Evolutionary conservation across 2,888 invertebrate genomes (phyloP).

Genomic region (Apoda limacodes): DNA sequence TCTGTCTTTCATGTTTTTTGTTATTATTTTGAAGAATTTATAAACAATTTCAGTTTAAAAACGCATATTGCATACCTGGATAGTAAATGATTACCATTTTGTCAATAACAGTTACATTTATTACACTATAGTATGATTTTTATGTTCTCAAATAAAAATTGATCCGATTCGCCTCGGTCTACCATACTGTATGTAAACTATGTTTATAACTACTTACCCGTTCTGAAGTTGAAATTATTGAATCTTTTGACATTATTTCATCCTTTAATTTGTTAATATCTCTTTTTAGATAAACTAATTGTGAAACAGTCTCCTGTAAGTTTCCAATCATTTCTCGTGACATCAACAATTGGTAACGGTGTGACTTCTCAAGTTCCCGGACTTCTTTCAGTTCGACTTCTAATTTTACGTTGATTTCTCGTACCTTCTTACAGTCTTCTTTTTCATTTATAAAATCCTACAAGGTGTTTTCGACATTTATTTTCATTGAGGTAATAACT

Average conservation of each 20-base stretch:
- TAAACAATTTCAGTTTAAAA: too few relatives aligned
- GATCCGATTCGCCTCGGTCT: too few relatives aligned
- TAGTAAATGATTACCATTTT: too few relatives aligned
- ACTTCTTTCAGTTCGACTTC: slow-evolving; percentile 45
- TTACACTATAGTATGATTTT: too few relatives aligned
- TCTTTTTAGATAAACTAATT: slow-evolving; percentile 50
- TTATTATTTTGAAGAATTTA: too few relatives aligned
- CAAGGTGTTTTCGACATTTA: too few relatives aligned
- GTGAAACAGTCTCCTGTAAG: slow-evolving; percentile 56
- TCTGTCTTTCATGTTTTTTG: too few relatives aligned
- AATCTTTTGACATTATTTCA: slow-evolving; percentile 36
- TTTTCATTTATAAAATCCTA: slow-evolving; percentile 44
- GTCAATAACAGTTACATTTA: too few relatives aligned
- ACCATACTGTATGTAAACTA: too few relatives aligned
- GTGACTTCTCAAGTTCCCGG: slow-evolving; percentile 52
- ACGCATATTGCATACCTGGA: too few relatives aligned
- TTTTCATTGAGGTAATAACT: too few relatives aligned
- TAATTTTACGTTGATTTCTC: slow-evolving; percentile 41
- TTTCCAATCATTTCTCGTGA: slow-evolving; percentile 59
- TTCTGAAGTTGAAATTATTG: slow-evolving; percentile 30
- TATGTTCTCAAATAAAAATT: too few relatives aligned
- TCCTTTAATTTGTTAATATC: slow-evolving; percentile 50
- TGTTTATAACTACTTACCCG: slow-evolving; percentile 37
- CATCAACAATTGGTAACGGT: slow-evolving; percentile 48
- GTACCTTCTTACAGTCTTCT: slow-evolving; percentile 42